Conservation (phyloP, 2,888 invertebrate genomes). For the Prenolepis imparis region DNA sequence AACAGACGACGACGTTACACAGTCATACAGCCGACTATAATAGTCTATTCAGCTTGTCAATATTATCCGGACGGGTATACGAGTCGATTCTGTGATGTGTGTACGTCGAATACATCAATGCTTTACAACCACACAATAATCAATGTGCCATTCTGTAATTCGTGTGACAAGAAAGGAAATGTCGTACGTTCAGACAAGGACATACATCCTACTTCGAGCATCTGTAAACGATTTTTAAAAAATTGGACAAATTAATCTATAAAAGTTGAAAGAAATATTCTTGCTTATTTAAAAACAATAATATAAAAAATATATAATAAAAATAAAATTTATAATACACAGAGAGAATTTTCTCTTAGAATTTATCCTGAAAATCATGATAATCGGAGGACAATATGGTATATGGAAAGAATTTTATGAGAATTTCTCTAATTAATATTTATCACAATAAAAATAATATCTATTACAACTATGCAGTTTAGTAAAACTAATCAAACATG, state of each 20-base stretch:
- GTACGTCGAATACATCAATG: neutral
- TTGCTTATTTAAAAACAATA: neutral
- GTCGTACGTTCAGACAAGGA: neutral
- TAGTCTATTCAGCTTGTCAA: slow-evolving; percentile 13
- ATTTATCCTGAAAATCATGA: too few species aligned
- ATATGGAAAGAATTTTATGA: too few species aligned
- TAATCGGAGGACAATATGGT: too few species aligned
- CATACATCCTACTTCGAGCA: neutral
- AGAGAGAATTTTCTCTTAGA: too few species aligned
- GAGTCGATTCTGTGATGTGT: neutral
- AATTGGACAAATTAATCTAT: neutral
- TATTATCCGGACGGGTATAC: slow-evolving; percentile 15
- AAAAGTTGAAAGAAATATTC: too few species aligned
- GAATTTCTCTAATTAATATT: too few species aligned
- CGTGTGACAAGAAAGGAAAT: neutral
- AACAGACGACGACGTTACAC: neutral
- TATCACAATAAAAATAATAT: too few species aligned
- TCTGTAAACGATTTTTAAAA: neutral
- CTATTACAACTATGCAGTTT: too few species aligned
- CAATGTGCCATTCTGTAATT: neutral
- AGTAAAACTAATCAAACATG: too few species aligned
- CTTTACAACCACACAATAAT: neutral
- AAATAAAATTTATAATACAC: neutral
- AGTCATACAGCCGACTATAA: neutral
- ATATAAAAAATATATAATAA: neutral